phyloP scores from a whole-genome alignment of 2,113 vertebrate genomes.

The Macquaria australasica region DNA sequence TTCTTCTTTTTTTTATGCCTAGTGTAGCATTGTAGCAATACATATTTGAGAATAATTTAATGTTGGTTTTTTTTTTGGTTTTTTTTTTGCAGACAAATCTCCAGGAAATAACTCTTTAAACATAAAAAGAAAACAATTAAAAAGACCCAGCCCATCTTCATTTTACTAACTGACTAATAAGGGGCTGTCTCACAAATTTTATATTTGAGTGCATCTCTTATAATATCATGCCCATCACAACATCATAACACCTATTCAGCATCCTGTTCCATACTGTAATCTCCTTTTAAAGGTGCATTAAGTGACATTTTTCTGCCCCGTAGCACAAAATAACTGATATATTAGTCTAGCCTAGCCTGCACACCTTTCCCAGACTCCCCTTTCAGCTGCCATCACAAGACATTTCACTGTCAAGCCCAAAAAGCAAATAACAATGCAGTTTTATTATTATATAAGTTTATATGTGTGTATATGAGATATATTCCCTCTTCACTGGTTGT shows the following conservation, averaged over 20 bases:
- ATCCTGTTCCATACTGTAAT: constrained; percentile 52
- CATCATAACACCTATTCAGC: constrained; percentile 64
- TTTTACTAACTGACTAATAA: constrained; percentile 56
- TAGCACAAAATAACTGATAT: constrained; percentile 33
- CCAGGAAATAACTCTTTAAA: constrained; percentile 31
- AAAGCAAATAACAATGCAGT: constrained; percentile 55
- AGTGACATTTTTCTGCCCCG: constrained; percentile 37
- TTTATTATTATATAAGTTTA: constrained; percentile 43
- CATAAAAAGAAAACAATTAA: neutral
- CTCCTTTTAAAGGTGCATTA: constrained; percentile 51
- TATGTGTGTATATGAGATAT: constrained; percentile 53
- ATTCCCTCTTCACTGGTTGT: constrained; percentile 36
- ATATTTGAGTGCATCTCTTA: constrained; percentile 48
- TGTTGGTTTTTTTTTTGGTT: constrained; percentile 13
- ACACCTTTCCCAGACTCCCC: constrained; percentile 17
- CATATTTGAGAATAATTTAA: constrained; percentile 52
- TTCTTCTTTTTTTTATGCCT: constrained; percentile 9
- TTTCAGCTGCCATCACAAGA: constrained; percentile 36
- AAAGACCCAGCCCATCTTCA: constrained; percentile 44
- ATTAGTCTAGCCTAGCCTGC: constrained; percentile 37
- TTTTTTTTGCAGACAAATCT: constrained; percentile 29
- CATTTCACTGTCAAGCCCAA: constrained; percentile 49
- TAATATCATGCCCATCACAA: constrained; percentile 63
- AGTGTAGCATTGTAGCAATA: constrained; percentile 51
- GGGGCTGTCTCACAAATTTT: constrained; percentile 32